Conservation (phyloP, 2,888 invertebrate genomes). For the Leptinotarsa juncta region DNA sequence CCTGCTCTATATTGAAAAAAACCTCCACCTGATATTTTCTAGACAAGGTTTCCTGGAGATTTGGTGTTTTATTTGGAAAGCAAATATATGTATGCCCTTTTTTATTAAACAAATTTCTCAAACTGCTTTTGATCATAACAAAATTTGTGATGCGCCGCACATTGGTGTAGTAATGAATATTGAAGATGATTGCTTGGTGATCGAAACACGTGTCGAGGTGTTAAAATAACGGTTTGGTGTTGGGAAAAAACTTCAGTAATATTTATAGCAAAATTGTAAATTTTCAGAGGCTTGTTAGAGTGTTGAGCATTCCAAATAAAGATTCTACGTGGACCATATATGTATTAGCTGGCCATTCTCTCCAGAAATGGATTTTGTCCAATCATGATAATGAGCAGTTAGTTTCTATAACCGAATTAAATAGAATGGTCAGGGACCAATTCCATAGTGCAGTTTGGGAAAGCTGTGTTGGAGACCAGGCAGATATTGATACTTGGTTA, state of each 20-base stretch:
- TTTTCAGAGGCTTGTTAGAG: constrained; percentile 74
- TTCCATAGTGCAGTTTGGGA: constrained; percentile 78
- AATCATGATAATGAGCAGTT: constrained; percentile 75
- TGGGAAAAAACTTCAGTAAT: background rate
- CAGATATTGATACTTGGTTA: constrained; percentile 77
- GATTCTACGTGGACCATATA: constrained; percentile 72
- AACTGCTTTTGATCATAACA: too few species aligned
- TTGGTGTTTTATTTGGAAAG: too few species aligned
- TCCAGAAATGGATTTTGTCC: constrained; percentile 86
- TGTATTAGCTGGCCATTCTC: constrained; percentile 79
- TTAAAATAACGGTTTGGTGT: background rate
- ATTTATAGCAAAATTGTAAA: background rate
- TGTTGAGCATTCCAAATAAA: constrained; percentile 68
- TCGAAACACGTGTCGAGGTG: too few species aligned
- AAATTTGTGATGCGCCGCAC: too few species aligned
- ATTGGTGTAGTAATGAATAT: too few species aligned
- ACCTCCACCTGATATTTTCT: too few species aligned
- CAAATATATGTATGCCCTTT: too few species aligned
- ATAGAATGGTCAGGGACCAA: constrained; percentile 75
- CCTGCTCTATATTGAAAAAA: too few species aligned
- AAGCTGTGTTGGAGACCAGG: constrained; percentile 68
- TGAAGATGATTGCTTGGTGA: too few species aligned
- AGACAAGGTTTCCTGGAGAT: too few species aligned
- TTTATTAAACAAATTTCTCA: too few species aligned
- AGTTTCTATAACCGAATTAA: constrained; percentile 80